Conservation (phyloP, 2,113 vertebrate genomes). For the Pseudorectes ferrugineus region DNA sequence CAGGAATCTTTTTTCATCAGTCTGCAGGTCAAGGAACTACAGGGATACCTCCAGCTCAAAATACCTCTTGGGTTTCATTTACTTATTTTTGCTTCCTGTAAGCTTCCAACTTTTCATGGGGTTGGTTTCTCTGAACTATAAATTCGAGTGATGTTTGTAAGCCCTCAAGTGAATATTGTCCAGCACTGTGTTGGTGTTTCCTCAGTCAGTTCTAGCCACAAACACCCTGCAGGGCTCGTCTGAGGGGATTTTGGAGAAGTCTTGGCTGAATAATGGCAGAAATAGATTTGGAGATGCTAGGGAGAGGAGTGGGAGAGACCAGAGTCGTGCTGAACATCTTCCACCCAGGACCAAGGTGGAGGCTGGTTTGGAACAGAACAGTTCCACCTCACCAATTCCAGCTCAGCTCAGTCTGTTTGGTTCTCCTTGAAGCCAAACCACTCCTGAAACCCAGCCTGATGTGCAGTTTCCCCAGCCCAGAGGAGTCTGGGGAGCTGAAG, state of each 20-base stretch:
- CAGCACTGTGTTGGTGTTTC: rapidly evolving
- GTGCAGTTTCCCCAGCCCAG: background rate
- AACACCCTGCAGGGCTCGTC: background rate
- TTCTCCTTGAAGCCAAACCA: background rate
- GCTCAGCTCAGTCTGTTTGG: background rate
- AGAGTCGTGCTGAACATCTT: background rate
- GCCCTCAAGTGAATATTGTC: background rate
- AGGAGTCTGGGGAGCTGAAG: background rate
- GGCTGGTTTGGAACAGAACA: background rate
- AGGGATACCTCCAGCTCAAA: background rate
- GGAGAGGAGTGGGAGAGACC: background rate
- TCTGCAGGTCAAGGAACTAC: background rate
- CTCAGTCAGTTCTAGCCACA: background rate
- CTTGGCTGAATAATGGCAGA: background rate
- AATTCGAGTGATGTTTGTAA: rapidly evolving
- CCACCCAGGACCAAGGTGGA: rapidly evolving
- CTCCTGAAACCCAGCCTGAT: background rate
- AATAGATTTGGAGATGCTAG: background rate
- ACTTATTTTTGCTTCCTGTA: background rate
- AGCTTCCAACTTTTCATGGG: background rate
- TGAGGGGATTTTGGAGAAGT: background rate
- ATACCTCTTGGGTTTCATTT: background rate
- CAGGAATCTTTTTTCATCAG: background rate
- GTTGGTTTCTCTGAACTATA: background rate
- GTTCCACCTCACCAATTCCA: rapidly evolving